Evolutionary conservation across 2,797 vertebrate species (phyloP), one percentile per base, ranked within the genome.

Genomic region (Gallinago solitaria): DNA sequence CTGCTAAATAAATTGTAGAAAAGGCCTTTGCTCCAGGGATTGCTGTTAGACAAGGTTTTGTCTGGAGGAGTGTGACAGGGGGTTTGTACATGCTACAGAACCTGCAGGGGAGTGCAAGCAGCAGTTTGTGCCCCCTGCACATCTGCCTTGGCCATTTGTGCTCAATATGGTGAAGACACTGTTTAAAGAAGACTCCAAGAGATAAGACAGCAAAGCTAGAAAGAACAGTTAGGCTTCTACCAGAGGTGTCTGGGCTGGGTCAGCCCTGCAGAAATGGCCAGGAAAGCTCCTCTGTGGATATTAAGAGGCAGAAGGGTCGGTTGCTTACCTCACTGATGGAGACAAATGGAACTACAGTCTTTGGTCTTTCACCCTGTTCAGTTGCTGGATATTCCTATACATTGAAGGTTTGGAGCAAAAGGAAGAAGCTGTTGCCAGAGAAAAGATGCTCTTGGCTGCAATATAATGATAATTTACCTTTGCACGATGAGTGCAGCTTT

Each of bases 131-230:
- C 18, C 33, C 13, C 12, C 27, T 27, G n/a, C 20, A 8, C 30
- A 7, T 56, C 43, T 71, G 19, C 67, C 28, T 37, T 11, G 47
- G 41, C 16, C 12, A 0, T 18, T 45, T 25, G 24, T 82, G 30
- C 54, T 43, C 51, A 7, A 5, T 9, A 4, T 3, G 39, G 7
- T 32, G 32, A 69, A 45, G 8, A 16, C 0, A 4, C 35, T 0
- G 5, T 1, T 16, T 24, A 35, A 16, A 32, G 60, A 21, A 8
- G 10, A 3, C 23, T 30, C 27, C 27, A 32, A 61, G 54, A 47
- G 39, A 4, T 23, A 32, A 10, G 67, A 32, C 19, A 35, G 30
- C 23, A 67, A 56, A n/a, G 17, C 17, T 14, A 7, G 50, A 65
- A n/a, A 19, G 15, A 59, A 4, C 7, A n/a, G 35, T 32, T 21